A percentile compares a stretch with the other conserved stretches of the same genome.
Evolutionary conservation across 2,113 vertebrate genomes (phyloP).

Genomic region (Dinomys branickii): DNA sequence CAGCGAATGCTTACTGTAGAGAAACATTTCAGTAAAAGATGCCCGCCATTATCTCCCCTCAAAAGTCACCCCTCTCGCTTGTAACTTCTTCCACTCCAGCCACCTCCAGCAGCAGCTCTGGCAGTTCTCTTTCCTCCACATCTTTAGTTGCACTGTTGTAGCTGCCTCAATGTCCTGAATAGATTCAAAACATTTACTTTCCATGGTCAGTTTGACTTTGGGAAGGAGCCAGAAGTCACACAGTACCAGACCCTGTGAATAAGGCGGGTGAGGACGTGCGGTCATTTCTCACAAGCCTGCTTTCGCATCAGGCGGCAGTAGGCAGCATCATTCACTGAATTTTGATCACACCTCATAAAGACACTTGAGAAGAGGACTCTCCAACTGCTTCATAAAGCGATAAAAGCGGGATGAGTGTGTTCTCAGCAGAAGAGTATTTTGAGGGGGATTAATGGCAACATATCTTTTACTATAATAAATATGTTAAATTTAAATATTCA

Average conservation of each 20-base stretch:
- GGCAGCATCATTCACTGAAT: neutral
- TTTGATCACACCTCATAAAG: neutral
- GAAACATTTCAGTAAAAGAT: neutral
- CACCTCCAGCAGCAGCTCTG: neutral
- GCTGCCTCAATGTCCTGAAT: neutral
- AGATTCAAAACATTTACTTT: neutral
- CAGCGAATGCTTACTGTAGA: neutral
- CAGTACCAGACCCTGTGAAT: neutral
- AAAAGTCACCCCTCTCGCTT: neutral
- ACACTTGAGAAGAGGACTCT: neutral
- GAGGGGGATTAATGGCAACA: neutral
- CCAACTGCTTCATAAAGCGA: neutral
- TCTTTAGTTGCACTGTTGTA: neutral
- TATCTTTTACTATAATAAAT: neutral
- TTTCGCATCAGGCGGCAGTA: neutral
- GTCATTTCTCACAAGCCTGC: neutral
- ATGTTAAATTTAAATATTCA: neutral
- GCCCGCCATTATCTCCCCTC: neutral
- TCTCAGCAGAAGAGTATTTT: rapidly evolving
- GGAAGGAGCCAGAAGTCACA: neutral
- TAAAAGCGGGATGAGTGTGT: neutral
- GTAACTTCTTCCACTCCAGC: neutral
- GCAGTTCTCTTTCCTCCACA: neutral
- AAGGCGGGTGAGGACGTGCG: neutral
- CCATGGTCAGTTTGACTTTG: neutral